Conservation (phyloP, 2,888 invertebrate species). For the Tenthredo amoena region DNA sequence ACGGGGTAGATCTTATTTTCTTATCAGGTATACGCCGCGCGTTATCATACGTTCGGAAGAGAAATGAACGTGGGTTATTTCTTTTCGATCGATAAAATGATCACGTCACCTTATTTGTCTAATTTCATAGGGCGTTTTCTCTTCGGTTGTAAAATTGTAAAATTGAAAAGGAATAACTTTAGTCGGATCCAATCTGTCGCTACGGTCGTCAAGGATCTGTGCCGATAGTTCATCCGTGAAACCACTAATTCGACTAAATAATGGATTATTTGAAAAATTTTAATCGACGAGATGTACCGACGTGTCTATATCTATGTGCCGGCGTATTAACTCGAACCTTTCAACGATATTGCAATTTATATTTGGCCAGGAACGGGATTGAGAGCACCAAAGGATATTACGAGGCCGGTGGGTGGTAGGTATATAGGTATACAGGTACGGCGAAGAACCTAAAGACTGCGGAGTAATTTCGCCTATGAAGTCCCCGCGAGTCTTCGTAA, state of each 20-base stretch:
- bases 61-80: neutral
- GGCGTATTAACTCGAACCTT: constrained; percentile 40
- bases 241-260: constrained; percentile 37
- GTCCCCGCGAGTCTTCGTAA: constrained; percentile 39
- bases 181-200: neutral
- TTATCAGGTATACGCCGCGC: neutral
- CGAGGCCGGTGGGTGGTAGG: neutral
- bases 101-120: neutral
- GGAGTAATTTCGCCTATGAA: constrained; percentile 46
- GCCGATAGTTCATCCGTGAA: constrained; percentile 14
- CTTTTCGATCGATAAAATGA: neutral
- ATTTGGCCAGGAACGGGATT: constrained; percentile 41
- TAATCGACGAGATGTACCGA: constrained; percentile 7
- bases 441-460: constrained; percentile 38
- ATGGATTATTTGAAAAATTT: constrained; percentile 48
- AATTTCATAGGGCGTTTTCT: neutral
- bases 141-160: neutral
- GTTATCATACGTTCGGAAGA: neutral
- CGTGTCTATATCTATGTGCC: neutral
- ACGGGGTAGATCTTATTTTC: constrained; percentile 11
- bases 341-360: constrained; percentile 46
- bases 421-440: neutral
- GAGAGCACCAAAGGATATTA: constrained; percentile 45
- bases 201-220: constrained; percentile 10
- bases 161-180: neutral